These are phyloP conservation scores for Drosophila testacea DNA, from an alignment of 2,888 invertebrate genomes.

Conservation along the genomic window DNA sequence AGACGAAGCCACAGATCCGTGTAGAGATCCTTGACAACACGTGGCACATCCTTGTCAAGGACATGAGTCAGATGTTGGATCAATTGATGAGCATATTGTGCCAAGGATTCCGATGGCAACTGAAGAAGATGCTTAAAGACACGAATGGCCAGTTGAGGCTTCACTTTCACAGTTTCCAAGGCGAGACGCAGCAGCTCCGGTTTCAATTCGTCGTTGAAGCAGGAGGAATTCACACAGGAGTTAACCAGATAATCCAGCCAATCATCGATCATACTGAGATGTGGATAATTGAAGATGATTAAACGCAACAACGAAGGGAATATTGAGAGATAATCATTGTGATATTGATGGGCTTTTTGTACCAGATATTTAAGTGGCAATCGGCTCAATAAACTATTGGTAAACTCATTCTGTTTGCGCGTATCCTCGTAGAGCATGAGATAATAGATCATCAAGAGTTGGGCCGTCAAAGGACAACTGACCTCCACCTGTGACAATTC, in stretches of 20 bases:
- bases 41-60: constrained; percentile 91
- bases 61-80: constrained; percentile 92
- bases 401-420: constrained; percentile 92
- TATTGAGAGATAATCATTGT: constrained; percentile 94
- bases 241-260: constrained; percentile 88
- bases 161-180: constrained; percentile 89
- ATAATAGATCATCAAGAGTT: constrained; percentile 95
- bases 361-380: constrained; percentile 97
- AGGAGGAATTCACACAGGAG: background rate
- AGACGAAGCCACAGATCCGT: constrained; percentile 95
- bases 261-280: constrained; percentile 97
- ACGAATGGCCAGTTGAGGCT: constrained; percentile 92
- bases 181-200: constrained; percentile 84
- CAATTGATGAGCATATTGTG: constrained; percentile 93
- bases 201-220: constrained; percentile 65
- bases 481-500: constrained; percentile 86
- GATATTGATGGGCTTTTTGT: constrained; percentile 96
- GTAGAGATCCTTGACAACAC: constrained; percentile 95
- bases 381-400: constrained; percentile 94
- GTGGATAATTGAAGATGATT: constrained; percentile 96
- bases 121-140: constrained; percentile 91
- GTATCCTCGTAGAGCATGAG: constrained; percentile 96
- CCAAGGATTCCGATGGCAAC: constrained; percentile 93
- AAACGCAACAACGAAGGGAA: constrained; percentile 95
- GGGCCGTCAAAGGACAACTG: constrained; percentile 90